These are phyloP conservation scores for Drosophila grimshawi DNA, from an alignment of 1,140 invertebrate genomes.

Conservation along the genomic window DNA sequence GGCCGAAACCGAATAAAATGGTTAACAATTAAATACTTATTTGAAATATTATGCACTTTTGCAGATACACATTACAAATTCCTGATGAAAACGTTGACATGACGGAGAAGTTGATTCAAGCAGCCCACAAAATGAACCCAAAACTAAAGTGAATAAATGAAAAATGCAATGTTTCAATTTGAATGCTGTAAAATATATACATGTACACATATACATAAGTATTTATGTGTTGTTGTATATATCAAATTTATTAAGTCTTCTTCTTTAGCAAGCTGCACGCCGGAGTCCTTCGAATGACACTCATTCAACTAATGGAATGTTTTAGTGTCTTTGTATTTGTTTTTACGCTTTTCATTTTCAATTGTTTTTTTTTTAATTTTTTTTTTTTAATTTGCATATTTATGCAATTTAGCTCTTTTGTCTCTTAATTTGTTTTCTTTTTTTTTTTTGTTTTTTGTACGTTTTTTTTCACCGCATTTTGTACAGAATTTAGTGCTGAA, in stretches of 20 bases:
- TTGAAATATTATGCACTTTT: too few species aligned
- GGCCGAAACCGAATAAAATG: too few species aligned
- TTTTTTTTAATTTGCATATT: conserved; percentile 25
- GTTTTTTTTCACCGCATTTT: conserved; percentile 60
- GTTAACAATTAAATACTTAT: too few species aligned
- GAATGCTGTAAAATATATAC: conserved; percentile 81
- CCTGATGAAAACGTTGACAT: too few species aligned
- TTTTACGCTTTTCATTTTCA: conserved; percentile 26
- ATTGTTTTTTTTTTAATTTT: conserved; percentile 4
- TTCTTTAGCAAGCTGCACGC: conserved; percentile 62
- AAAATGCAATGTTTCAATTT: conserved; percentile 41
- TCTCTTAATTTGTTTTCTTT: conserved; percentile 35
- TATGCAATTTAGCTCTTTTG: conserved; percentile 15
- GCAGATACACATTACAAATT: too few species aligned
- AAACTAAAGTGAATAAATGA: not conserved
- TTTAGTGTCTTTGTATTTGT: conserved; percentile 25
- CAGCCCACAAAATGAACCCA: not conserved
- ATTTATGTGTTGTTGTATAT: conserved; percentile 51
- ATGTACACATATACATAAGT: conserved; percentile 25
- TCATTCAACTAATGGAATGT: conserved; percentile 30
- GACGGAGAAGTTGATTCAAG: too few species aligned
- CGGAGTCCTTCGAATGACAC: conserved; percentile 56
- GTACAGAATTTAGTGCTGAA: conserved; percentile 74
- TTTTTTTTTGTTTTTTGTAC: conserved; percentile 48
- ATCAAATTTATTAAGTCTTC: conserved; percentile 79